Base-by-base conservation (phyloP, 53 echinoderm and acorn worm species). In the Stichopus horrens region DNA sequence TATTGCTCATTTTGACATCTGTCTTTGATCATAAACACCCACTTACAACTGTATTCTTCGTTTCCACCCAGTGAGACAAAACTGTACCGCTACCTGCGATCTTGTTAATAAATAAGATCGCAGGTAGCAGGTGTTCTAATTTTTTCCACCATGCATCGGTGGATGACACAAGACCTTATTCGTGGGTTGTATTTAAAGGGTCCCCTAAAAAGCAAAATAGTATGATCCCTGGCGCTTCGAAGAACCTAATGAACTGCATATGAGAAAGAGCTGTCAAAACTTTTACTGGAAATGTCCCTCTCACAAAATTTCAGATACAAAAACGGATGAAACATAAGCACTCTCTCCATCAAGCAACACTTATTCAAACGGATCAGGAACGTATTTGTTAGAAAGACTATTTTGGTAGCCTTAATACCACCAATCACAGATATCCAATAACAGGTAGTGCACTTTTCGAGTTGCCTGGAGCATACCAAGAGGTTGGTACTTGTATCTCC, bases 21-120 rank as follows among this genome's bases (percentile, higher is more conserved):
- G n/a, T n/a, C n/a, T n/a, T n/a, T n/a, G n/a, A n/a, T n/a, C 23
- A 56, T 18, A 56, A 83, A 83, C 83, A 83, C 56, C 83, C 57
- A 56, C 16, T 83, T 57, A 90, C 92, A 4, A 19, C 73, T 8
- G 66, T 92, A 1, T 68, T 92, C 14, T 86, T 88, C 0, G 95
- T 90, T 23, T 88, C 93, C 0, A 95, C 95, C 0, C 93, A 91
- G 0, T 73, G 80, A 23, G 95, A 92, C 8, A 94, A 94, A 86
- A 94, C n/a, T n/a, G n/a, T n/a, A n/a, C n/a, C 75, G 94, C 94
- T 0, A 96, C 94, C 7, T 21, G 54, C 51, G 16, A 84, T 9
- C 91, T 94, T 9, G 91, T 90, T 65, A 52, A 5, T 77, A 53
- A 77, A 83, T 22, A 83, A 57, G 1, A 3, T 57, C 1, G 83